Evolutionary conservation across 2,113 vertebrate species (phyloP), one percentile per base, ranked within the genome.

Genomic region (Thalassoma bifasciatum): DNA sequence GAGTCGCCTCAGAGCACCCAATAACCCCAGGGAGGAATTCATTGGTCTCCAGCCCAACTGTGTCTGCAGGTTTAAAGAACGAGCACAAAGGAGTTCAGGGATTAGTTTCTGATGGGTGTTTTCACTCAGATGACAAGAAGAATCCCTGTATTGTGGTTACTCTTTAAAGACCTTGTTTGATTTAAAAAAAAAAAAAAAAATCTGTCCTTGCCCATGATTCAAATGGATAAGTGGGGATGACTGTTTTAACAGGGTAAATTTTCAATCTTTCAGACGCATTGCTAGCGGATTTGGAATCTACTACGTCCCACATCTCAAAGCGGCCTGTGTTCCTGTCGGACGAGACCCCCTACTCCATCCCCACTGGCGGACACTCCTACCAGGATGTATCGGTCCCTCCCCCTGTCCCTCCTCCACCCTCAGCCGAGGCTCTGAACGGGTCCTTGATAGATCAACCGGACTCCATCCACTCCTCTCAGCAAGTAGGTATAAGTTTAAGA

Each of bases 291-390:
- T 92, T 99, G 91, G 97, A 99, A 90, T 99, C 98, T 0, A 98
- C 98, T 62, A 99, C 98, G 19, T 98, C 97, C 0, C 96, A 99
- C 76, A 99, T 99, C 89, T 96, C 98, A 86, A 99, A 98, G 66
- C 87, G 96, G 10, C 96, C 98, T 0, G 95, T 96, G 51, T 98
- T 99, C 80, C 79, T 99, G 56, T 79, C 95, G 0, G 97, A 98
- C 11, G 98, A 99, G 82, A 97, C 97, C 0, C 96, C 97, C 5
- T 99, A 99, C 88, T 97, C 98, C 4, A 97, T 95, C 61, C 97
- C 96, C 10, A 96, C 95, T 36, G 95, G 95, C 77, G 96, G 95
- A 77, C 94, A 95, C 71, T 93, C 95, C 0, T 95, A 95, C 91
- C 97, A 97, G 85, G 97, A 98, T 92, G 94, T 95, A 13, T 60